Evolutionary conservation across 2,888 invertebrate genomes (phyloP).

Genomic region (Tineola bisselliella): DNA sequence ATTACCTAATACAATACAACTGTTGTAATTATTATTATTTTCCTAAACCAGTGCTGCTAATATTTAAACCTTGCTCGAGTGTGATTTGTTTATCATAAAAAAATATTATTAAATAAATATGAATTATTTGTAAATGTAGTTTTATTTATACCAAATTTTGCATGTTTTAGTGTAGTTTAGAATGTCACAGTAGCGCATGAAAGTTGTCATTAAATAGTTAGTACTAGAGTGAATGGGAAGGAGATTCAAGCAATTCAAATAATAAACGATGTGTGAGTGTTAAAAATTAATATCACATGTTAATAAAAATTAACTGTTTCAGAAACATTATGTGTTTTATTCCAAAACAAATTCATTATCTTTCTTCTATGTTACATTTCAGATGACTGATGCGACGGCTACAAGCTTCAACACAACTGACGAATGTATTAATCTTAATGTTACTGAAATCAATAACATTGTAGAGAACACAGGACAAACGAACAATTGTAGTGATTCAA

Average conservation of each 20-base stretch:
- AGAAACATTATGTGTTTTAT: too few relatives aligned
- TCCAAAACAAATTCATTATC: not conserved
- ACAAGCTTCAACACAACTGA: not conserved
- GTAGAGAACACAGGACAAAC: not conserved
- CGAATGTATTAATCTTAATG: constrained; percentile 13
- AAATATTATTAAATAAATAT: not conserved
- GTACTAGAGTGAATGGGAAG: too few relatives aligned
- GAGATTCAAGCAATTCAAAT: too few relatives aligned
- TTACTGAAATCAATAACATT: constrained; percentile 12
- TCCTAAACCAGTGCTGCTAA: not conserved
- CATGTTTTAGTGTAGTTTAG: not conserved
- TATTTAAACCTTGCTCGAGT: not conserved
- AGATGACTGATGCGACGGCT: constrained; percentile 4
- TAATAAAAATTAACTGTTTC: too few relatives aligned
- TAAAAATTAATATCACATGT: too few relatives aligned
- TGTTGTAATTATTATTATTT: not conserved
- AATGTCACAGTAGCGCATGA: too few relatives aligned
- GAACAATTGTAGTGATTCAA: not conserved
- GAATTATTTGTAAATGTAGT: not conserved
- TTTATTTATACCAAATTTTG: not conserved
- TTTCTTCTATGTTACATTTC: not conserved
- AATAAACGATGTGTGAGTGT: too few relatives aligned
- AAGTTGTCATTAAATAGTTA: too few relatives aligned
- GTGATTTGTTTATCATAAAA: too few relatives aligned
- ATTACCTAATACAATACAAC: not conserved